A percentile compares a stretch with the other conserved stretches of the same genome.
These are phyloP conservation scores for Suillia variegata DNA, from an alignment of 2,888 invertebrate genomes.

Conservation along the genomic window DNA sequence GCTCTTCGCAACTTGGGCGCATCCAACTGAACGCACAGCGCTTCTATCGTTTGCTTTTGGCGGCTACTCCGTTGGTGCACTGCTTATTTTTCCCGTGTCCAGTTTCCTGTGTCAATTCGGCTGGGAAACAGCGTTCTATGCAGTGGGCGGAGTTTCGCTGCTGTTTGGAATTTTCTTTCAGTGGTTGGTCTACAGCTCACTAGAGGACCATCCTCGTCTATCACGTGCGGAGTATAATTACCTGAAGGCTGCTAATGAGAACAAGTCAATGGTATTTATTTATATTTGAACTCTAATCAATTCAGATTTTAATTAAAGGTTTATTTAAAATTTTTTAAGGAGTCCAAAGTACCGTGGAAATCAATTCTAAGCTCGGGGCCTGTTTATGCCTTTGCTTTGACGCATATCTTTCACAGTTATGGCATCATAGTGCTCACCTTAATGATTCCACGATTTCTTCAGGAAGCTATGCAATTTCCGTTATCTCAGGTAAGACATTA, in stretches of 20 bases:
- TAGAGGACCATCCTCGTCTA: slow-evolving; percentile 65
- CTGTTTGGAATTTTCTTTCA: slow-evolving; percentile 41
- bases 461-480: slow-evolving; percentile 61
- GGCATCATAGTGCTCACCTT: slow-evolving; percentile 58
- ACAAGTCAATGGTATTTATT: slow-evolving; percentile 33
- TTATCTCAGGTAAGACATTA: slow-evolving; percentile 58
- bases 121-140: slow-evolving; percentile 69
- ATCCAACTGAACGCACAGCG: slow-evolving; percentile 58
- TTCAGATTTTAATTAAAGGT: too few species aligned
- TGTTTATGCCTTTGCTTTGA: slow-evolving; percentile 61
- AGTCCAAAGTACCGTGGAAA: slow-evolving; percentile 61
- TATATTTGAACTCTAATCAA: too few species aligned
- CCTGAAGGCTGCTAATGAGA: slow-evolving; percentile 34
- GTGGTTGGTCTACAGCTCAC: slow-evolving; percentile 63
- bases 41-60: slow-evolving; percentile 59
- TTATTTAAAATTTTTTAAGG: slow-evolving; percentile 15
- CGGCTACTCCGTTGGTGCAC: slow-evolving; percentile 62
- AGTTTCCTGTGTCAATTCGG: slow-evolving; percentile 66
- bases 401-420: slow-evolving; percentile 63
- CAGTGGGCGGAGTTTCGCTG: slow-evolving; percentile 55
- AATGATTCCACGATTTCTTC: slow-evolving; percentile 60
- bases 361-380: slow-evolving; percentile 61
- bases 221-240: slow-evolving; percentile 58
- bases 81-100: slow-evolving; percentile 65
- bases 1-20: slow-evolving; percentile 59